phyloP scores from a whole-genome alignment of 2,888 invertebrate species.

The Drosophila dives region DNA sequence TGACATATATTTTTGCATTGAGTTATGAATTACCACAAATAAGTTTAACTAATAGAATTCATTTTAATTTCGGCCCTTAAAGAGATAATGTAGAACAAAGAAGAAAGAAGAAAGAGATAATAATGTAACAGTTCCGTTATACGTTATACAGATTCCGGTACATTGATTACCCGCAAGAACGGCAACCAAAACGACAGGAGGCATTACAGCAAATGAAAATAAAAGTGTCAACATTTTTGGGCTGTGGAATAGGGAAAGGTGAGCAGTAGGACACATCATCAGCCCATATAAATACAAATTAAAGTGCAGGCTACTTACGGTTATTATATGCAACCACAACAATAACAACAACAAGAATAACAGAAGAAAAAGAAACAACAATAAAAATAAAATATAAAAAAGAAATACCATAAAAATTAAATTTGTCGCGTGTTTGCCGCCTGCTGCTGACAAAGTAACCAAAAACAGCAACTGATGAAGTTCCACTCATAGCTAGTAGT shows the following conservation, averaged over 20 bases:
- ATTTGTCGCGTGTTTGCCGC: slow-evolving; percentile 80
- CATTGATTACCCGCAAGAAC: slow-evolving; percentile 21
- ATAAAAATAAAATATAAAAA: slow-evolving; percentile 57
- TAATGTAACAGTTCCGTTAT: slow-evolving; percentile 64
- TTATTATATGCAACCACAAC: slow-evolving; percentile 59
- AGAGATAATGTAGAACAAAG: neutral
- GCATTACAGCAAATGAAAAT: slow-evolving; percentile 59
- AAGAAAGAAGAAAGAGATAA: too few species aligned
- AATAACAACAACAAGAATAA: slow-evolving; percentile 23
- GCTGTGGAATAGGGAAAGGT: slow-evolving; percentile 1
- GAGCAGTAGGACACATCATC: slow-evolving; percentile 53
- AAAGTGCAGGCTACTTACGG: slow-evolving; percentile 73
- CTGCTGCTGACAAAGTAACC: slow-evolving; percentile 66
- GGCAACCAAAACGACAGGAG: slow-evolving; percentile 21
- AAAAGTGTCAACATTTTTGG: slow-evolving; percentile 59
- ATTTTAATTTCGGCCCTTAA: neutral
- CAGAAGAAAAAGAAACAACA: slow-evolving; percentile 20
- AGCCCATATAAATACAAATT: slow-evolving; percentile 78
- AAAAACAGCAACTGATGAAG: slow-evolving; percentile 40
- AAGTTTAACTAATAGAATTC: neutral
- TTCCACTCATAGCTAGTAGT: slow-evolving; percentile 12
- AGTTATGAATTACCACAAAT: neutral
- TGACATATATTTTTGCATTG: neutral
- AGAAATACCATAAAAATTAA: slow-evolving; percentile 72
- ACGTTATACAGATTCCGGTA: slow-evolving; percentile 14